These are phyloP conservation scores for Calcarius ornatus DNA, from an alignment of 2,113 vertebrate genomes.

Conservation along the genomic window DNA sequence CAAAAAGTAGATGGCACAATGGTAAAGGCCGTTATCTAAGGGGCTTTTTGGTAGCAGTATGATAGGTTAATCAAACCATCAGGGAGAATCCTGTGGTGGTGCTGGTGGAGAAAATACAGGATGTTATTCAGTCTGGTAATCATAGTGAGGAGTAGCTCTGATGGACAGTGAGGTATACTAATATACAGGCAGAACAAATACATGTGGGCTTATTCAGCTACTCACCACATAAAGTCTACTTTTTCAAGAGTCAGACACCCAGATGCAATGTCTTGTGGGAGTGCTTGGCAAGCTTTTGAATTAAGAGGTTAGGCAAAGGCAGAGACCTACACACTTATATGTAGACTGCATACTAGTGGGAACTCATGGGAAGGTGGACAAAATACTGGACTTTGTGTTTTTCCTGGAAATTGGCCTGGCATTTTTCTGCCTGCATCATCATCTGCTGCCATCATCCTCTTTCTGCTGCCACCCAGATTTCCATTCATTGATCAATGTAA, in stretches of 20 bases:
- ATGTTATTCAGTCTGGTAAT: conserved; percentile 54
- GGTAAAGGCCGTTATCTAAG: background rate
- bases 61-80: conserved; percentile 68
- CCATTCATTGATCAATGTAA: conserved; percentile 67
- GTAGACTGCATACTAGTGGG: background rate
- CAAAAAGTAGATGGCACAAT: conserved; percentile 47
- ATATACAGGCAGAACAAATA: conserved; percentile 16
- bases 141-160: conserved; percentile 53
- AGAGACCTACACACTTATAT: conserved; percentile 6
- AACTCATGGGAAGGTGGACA: conserved; percentile 36
- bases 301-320: background rate
- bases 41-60: background rate
- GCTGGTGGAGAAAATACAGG: conserved; percentile 39
- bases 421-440: conserved; percentile 51
- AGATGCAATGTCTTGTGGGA: background rate
- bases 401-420: background rate
- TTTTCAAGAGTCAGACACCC: conserved; percentile 45
- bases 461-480: conserved; percentile 58
- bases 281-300: conserved; percentile 7
- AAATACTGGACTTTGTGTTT: background rate
- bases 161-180: conserved; percentile 40
- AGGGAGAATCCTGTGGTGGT: conserved; percentile 48
- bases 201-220: conserved; percentile 30
- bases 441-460: conserved; percentile 24
- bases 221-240: background rate